A percentile compares a stretch with the other conserved stretches of the same genome.
Conservation (phyloP, 2,888 invertebrate species). For the Parasteatoda lunata region DNA sequence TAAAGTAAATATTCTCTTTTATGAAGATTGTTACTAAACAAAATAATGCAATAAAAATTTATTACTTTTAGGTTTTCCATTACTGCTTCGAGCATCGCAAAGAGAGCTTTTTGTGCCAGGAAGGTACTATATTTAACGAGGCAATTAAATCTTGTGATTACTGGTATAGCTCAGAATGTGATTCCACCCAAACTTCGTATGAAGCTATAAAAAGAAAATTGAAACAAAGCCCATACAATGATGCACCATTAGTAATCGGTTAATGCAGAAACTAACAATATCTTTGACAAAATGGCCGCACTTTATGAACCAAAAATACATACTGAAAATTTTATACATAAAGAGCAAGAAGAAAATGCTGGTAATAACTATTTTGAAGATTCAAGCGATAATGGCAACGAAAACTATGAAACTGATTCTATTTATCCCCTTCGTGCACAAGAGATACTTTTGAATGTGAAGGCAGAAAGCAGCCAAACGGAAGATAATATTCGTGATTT, state of each 20-base stretch:
- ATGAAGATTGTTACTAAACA: background rate
- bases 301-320: conserved; percentile 10
- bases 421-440: too few relatives aligned
- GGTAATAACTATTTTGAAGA: too few relatives aligned
- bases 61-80: conserved; percentile 46
- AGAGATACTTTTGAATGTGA: too few relatives aligned
- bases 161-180: conserved; percentile 60
- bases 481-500: too few relatives aligned
- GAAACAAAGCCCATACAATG: too few relatives aligned
- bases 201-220: too few relatives aligned
- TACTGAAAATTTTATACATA: background rate
- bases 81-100: conserved; percentile 32
- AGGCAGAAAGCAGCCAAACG: too few relatives aligned
- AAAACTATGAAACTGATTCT: too few relatives aligned
- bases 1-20: background rate
- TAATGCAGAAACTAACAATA: background rate
- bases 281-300: conserved; percentile 34
- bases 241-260: background rate
- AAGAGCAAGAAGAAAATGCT: too few relatives aligned
- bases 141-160: conserved; percentile 65
- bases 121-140: conserved; percentile 68
- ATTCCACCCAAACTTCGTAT: background rate
- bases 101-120: conserved; percentile 67
- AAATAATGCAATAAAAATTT: background rate
- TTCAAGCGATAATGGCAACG: too few relatives aligned